A percentile compares a stretch with the other conserved stretches of the same genome.
Conservation (phyloP, 2,888 invertebrate genomes). For the Folsomia candida region DNA sequence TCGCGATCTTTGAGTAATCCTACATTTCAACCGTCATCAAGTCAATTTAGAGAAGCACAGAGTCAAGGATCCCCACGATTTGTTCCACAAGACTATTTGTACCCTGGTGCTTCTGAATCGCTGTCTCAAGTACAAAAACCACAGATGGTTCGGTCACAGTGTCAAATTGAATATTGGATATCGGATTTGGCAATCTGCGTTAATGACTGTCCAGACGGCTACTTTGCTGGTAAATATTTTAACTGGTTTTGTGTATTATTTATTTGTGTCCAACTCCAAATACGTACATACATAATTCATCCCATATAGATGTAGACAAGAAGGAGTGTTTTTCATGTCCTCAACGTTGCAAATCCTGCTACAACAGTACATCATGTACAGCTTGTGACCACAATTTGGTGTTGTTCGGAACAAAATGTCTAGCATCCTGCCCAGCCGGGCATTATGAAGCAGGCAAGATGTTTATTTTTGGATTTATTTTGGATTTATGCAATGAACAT, state of each 20-base stretch:
- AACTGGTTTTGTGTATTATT: conserved; percentile 25
- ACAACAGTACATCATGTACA: conserved; percentile 76
- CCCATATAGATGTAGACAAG: conserved; percentile 63
- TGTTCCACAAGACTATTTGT: conserved; percentile 38
- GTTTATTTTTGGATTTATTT: too few species aligned
- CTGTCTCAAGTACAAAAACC: conserved; percentile 42
- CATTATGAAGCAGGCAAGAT: too few species aligned
- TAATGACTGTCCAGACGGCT: conserved; percentile 84
- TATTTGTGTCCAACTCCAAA: conserved; percentile 20
- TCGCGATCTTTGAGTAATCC: conserved; percentile 51
- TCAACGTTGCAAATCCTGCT: conserved; percentile 81
- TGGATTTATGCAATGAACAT: too few species aligned
- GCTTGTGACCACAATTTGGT: conserved; percentile 85
- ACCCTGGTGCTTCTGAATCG: conserved; percentile 56
- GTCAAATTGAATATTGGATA: conserved; percentile 70
- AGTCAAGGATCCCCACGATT: conserved; percentile 59
- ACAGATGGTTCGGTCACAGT: conserved; percentile 43
- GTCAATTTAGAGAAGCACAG: conserved; percentile 23
- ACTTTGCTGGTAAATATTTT: conserved; percentile 69
- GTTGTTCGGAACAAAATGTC: conserved; percentile 74
- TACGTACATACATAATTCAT: conserved; percentile 15
- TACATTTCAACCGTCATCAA: conserved; percentile 15
- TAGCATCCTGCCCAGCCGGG: conserved; percentile 76
- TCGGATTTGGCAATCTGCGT: conserved; percentile 81
- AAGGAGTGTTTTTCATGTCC: conserved; percentile 80